Base-by-base conservation (phyloP, 2,888 invertebrate species). In the Idaea aversata region DNA sequence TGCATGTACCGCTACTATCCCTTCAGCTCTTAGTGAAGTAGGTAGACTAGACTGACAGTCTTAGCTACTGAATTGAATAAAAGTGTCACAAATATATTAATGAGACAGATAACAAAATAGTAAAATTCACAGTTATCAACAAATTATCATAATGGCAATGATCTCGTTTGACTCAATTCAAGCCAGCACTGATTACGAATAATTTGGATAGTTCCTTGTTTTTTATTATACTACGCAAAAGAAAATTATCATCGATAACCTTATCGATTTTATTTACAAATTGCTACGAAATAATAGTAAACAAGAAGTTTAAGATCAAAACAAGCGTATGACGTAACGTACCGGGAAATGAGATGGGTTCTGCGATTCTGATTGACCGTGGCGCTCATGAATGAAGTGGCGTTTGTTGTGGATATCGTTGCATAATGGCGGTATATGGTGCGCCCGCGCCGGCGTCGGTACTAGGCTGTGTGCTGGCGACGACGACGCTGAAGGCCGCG, bases 331-430 rank as follows among this genome's bases (percentile, higher is more conserved):
- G 77, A 76, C 77, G 77, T 78, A 75, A 57, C 57, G 59, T 16
- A 5, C 15, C 57, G 78, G 71, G 74, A 78, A 73, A 75, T 73
- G 82, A 81, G 81, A 80, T 76, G 80, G 79, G 75, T 47, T 47
- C 77, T 77, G 79, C 81, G 79, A 78, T 78, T 74, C 75, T 78
- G 82, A 80, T 79, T 79, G 82, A 79, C 80, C 77, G 75, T 79
- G 77, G 81, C 75, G 83, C 77, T 85, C 81, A 86, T 91, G 92
- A 92, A 91, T 91, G 91, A 84, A 86, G 81, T 81, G 82, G 78
- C 80, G 80, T 87, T 88, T 87, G 86, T 86, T 86, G 87, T 85
- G 79, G 79, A 85, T 76, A 77, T 74, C 75, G 78, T 89, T 90
- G 87, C 88, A 87, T 90, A 91, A 91, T 84, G 77, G 74, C 73